Evolutionary conservation across 1,140 invertebrate species (phyloP).

Genomic region (Hylaeus volcanicus): DNA sequence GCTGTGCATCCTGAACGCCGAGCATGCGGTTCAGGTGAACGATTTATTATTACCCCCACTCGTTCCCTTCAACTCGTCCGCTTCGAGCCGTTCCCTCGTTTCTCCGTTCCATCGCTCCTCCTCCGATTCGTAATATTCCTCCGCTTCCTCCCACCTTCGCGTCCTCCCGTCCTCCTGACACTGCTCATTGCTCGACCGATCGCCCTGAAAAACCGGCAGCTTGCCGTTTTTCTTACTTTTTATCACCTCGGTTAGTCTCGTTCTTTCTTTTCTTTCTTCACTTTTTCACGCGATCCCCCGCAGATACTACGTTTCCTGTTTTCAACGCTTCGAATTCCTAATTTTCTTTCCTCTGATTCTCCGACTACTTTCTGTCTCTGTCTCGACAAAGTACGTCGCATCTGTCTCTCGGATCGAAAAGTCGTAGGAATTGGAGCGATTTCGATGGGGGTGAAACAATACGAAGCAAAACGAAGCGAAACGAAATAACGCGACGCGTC

Average conservation of each 20-base stretch:
- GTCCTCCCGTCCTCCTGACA: background rate
- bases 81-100: conserved; percentile 21
- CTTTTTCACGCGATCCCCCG: background rate
- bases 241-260: too few species aligned
- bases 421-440: background rate
- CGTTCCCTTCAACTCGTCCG: conserved; percentile 36
- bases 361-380: too few species aligned
- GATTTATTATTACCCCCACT: conserved; percentile 77
- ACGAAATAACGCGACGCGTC: background rate
- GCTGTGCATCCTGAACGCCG: conserved; percentile 24
- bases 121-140: conserved; percentile 40
- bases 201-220: too few species aligned
- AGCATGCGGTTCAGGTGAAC: conserved; percentile 73
- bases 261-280: background rate
- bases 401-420: too few species aligned
- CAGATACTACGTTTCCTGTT: too few species aligned
- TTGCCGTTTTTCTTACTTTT: background rate
- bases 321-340: too few species aligned
- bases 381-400: too few species aligned
- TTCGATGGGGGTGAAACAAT: too few species aligned
- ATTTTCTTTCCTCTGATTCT: too few species aligned
- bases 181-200: too few species aligned
- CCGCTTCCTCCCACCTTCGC: conserved; percentile 6
- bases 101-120: conserved; percentile 24
- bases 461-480: too few species aligned